These are phyloP conservation scores for Flabesymbios commensalis DNA, from an alignment of 2,888 invertebrate species.

Conservation along the genomic window DNA sequence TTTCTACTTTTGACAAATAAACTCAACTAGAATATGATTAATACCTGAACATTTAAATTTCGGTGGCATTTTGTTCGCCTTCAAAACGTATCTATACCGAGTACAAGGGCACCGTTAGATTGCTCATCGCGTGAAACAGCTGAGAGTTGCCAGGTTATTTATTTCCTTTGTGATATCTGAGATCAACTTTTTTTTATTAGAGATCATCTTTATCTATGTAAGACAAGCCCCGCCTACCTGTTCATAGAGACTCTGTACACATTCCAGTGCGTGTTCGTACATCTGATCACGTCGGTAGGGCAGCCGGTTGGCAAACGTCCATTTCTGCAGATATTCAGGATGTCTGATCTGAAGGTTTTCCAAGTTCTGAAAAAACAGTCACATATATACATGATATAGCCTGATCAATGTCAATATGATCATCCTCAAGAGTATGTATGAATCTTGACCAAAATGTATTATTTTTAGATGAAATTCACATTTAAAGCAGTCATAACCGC, in stretches of 20 bases:
- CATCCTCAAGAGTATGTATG: no score
- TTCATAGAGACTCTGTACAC: conserved; percentile 38
- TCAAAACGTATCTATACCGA: background rate
- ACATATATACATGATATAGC: background rate
- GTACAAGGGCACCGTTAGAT: background rate
- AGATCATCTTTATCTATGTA: background rate
- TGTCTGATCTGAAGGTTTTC: background rate
- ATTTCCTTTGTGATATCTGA: no score
- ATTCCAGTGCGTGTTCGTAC: conserved; percentile 13
- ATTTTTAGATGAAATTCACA: no score
- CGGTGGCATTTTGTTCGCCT: no score
- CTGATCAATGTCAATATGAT: background rate
- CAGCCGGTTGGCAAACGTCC: conserved; percentile 62
- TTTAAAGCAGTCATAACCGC: no score
- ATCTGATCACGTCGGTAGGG: conserved; percentile 35
- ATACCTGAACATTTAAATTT: no score
- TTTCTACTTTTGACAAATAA: no score
- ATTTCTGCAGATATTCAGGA: conserved; percentile 42
- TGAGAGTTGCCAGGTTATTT: no score
- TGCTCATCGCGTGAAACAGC: background rate
- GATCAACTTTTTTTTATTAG: no score
- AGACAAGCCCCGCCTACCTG: conserved; percentile 36
- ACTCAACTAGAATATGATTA: no score
- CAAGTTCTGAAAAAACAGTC: background rate
- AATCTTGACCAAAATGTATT: no score